Conservation (phyloP, 1,140 invertebrate genomes). For the Bombus soroeensis region DNA sequence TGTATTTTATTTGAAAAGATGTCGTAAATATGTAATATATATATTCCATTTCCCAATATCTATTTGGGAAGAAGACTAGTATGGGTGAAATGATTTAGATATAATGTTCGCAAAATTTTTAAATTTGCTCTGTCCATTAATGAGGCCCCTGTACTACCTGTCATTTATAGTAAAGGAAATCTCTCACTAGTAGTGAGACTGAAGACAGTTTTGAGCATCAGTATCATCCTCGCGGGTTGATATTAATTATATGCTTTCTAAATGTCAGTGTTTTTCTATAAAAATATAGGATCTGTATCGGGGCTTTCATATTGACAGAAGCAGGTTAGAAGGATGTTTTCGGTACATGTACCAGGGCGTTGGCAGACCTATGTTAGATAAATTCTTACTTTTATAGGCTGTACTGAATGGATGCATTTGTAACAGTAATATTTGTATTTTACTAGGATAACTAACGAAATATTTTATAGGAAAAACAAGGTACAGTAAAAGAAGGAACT, state of each 20-base stretch:
- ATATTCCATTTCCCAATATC: neutral
- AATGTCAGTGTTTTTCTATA: neutral
- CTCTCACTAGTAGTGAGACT: neutral
- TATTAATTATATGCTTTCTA: neutral
- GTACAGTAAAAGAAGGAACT: neutral
- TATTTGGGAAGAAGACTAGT: neutral
- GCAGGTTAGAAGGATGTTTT: neutral
- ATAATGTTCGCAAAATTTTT: neutral
- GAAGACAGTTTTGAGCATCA: neutral
- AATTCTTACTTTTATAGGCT: conserved; percentile 46
- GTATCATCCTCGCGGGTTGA: neutral
- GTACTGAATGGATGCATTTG: conserved; percentile 59
- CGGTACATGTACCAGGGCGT: neutral
- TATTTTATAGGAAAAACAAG: neutral
- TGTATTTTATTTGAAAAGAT: neutral
- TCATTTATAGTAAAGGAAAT: neutral
- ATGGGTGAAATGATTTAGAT: conserved; percentile 1
- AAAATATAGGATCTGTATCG: neutral
- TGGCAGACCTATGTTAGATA: neutral
- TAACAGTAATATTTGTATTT: conserved; percentile 50
- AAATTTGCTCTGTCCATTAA: neutral
- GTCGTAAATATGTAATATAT: neutral
- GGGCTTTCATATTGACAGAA: neutral
- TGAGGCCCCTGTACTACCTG: neutral
- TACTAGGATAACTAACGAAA: neutral